Conservation (phyloP, 2,113 vertebrate species). For the Hystrix brachyura region DNA sequence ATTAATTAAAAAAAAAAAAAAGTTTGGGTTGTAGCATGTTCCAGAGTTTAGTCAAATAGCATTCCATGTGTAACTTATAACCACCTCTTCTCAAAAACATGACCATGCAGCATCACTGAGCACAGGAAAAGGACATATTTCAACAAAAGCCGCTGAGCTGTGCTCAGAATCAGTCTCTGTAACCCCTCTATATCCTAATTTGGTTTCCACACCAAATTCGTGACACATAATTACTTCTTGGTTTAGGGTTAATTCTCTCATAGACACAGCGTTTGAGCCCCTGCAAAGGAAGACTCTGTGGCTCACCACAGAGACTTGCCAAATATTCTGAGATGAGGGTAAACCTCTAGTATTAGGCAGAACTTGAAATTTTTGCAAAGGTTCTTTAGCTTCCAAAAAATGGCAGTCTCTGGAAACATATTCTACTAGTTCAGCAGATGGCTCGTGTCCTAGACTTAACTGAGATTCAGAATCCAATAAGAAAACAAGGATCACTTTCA, state of each 20-base stretch:
- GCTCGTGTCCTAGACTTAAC: background rate
- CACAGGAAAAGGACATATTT: background rate
- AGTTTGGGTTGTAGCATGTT: background rate
- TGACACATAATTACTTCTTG: background rate
- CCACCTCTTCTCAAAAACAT: background rate
- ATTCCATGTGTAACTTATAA: background rate
- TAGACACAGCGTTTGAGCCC: accelerated
- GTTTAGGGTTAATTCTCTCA: background rate
- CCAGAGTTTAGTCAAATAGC: background rate
- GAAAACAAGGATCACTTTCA: background rate
- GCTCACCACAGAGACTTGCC: background rate
- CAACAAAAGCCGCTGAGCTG: background rate
- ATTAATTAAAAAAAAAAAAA: too few relatives aligned
- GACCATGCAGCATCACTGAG: background rate
- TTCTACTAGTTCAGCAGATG: background rate
- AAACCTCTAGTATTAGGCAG: background rate
- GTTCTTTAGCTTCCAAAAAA: background rate
- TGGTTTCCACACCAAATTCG: background rate
- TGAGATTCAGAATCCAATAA: background rate
- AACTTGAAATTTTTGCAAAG: background rate
- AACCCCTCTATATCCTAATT: background rate
- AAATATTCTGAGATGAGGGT: background rate
- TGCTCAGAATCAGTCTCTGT: background rate
- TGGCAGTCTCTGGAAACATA: background rate
- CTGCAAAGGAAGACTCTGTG: background rate